phyloP scores from a whole-genome alignment of 2,113 vertebrate species.

The Oriolus oriolus region DNA sequence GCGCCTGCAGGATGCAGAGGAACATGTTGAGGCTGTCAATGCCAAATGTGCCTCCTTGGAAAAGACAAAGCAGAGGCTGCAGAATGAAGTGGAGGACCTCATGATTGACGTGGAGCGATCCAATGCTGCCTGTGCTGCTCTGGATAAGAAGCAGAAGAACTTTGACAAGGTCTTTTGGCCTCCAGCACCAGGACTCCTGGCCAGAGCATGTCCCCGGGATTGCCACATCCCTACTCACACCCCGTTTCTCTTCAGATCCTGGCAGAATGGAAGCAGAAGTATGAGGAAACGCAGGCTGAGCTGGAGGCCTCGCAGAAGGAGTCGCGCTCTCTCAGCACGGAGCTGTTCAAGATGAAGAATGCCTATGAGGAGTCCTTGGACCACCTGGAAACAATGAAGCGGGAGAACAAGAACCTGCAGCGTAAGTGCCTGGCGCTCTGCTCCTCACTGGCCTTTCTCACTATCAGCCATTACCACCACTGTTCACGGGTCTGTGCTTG shows the following conservation, averaged over 20 bases:
- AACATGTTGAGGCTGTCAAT: background rate
- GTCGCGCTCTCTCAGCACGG: background rate
- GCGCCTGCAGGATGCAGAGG: background rate
- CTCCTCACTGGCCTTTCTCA: background rate
- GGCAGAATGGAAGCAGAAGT: background rate
- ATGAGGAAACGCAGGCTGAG: background rate
- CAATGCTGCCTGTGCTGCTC: background rate
- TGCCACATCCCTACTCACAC: background rate
- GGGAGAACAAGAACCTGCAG: too few relatives aligned
- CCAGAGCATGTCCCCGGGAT: rapidly evolving
- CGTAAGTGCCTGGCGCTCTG: conserved; percentile 51
- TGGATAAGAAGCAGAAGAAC: background rate
- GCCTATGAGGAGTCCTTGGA: conserved; percentile 52
- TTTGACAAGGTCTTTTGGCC: background rate
- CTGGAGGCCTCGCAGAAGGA: background rate
- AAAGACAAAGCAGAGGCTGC: background rate
- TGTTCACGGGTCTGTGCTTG: background rate
- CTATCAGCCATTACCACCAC: background rate
- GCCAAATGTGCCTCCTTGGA: background rate
- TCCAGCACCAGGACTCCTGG: background rate
- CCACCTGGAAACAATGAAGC: conserved; percentile 77
- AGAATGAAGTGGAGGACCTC: background rate
- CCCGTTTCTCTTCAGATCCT: background rate
- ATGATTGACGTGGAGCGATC: background rate
- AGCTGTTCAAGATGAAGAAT: conserved; percentile 4